Percentiles rank a stretch among this genome's conserved stretches.
phyloP scores from a whole-genome alignment of 2,797 vertebrate species.

The Babyrousa celebensis region DNA sequence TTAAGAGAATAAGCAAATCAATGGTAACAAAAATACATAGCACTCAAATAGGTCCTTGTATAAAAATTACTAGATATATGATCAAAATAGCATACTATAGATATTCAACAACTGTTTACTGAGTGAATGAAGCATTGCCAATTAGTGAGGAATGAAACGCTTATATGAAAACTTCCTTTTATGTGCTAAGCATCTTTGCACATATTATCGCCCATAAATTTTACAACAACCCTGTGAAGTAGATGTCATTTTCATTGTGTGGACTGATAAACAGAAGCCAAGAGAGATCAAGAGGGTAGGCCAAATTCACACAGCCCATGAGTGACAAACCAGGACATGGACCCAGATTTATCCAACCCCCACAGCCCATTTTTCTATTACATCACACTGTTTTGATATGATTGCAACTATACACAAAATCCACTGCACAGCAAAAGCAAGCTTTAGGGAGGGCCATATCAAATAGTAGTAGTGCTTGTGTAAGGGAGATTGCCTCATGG shows the following conservation, averaged over 20 bases:
- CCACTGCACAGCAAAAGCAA: background rate
- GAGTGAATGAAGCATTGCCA: background rate
- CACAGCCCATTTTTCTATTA: background rate
- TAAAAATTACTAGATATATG: background rate
- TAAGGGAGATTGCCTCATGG: background rate
- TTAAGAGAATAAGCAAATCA: slow-evolving; percentile 52
- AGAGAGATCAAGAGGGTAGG: slow-evolving; percentile 28
- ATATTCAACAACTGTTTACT: background rate
- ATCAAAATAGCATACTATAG: background rate
- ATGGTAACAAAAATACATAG: background rate
- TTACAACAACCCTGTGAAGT: background rate
- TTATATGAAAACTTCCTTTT: background rate
- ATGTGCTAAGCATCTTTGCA: slow-evolving; percentile 8
- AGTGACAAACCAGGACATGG: background rate
- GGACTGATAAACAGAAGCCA: slow-evolving; percentile 10
- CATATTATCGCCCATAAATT: background rate
- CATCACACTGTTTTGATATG: background rate
- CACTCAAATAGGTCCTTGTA: background rate
- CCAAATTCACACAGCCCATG: background rate
- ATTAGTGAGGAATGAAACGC: background rate
- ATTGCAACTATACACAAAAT: background rate
- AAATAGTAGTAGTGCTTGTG: slow-evolving; percentile 10
- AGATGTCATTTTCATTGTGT: slow-evolving; percentile 22
- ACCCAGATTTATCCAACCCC: background rate
- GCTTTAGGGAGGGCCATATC: background rate